phyloP scores from a whole-genome alignment of 2,888 invertebrate species.

The Ichneumoninae sp. region DNA sequence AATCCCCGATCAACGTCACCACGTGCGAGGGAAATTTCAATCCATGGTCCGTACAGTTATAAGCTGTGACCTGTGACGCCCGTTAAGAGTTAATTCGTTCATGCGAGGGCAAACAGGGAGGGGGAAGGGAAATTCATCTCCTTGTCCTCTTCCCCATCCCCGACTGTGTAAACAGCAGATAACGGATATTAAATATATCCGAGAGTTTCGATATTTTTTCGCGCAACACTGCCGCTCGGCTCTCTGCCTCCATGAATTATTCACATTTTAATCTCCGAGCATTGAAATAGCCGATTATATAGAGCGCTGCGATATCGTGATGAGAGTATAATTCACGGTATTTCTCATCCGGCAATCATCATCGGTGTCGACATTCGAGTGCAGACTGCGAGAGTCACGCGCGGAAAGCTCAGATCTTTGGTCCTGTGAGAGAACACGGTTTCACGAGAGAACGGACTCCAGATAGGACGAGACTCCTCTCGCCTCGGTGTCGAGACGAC shows the following conservation, averaged over 20 bases:
- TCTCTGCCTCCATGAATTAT: constrained; percentile 1
- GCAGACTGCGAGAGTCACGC: not conserved
- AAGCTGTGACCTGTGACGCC: not conserved
- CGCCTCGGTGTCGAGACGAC: not conserved
- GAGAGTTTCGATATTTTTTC: constrained; percentile 25
- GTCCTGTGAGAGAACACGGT: constrained; percentile 2
- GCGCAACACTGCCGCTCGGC: not conserved
- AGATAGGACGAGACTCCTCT: constrained; percentile 2
- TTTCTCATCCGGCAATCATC: not conserved
- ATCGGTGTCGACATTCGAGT: not conserved
- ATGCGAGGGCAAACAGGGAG: not conserved
- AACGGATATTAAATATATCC: constrained; percentile 18
- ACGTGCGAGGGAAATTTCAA: not conserved
- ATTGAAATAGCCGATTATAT: constrained; percentile 3
- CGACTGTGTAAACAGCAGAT: constrained; percentile 40
- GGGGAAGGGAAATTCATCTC: not conserved
- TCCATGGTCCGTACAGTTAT: not conserved
- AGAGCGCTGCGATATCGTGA: not conserved
- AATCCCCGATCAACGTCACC: not conserved
- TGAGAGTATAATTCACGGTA: not conserved
- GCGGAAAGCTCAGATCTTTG: constrained; percentile 12
- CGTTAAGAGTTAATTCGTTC: constrained; percentile 17
- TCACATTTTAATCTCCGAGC: constrained; percentile 8
- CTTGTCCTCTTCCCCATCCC: constrained; percentile 6
- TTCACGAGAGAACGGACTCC: too few species aligned